Evolutionary conservation across 2,113 vertebrate species (phyloP), one percentile per base, ranked within the genome.

Genomic region (Callionymus lyra): DNA sequence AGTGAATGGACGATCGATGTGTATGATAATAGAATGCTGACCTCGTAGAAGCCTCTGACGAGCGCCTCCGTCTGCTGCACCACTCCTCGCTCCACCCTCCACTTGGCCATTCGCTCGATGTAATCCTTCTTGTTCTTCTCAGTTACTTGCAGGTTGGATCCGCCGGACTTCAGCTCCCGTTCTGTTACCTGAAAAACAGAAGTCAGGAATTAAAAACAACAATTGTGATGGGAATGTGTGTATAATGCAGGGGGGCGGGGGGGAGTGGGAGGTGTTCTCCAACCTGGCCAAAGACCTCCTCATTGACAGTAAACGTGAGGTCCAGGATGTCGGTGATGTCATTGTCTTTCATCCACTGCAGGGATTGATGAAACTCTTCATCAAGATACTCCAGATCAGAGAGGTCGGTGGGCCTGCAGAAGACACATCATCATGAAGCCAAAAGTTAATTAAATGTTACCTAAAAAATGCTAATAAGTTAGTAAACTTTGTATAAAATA

Each of bases 81-180:
- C 50, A 94, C 91, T 4, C 92, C 92, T 31, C 92, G 81, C 76
- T 95, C 92, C 67, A 93, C 90, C 68, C 92, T 80, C 95, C 95
- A 99, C 69, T 92, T 93, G 15, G 95, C 90, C 93, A 99, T 96
- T n/a, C 90, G 86, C 74, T 99, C 95, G 0, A 98, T 97, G 53
- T 99, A 99, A 39, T 99, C 94, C 55, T 99, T 99, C 76, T 98
- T 99, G 74, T 99, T 99, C 80, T 97, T 99, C 74, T 99, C 94
- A 0, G 93, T 94, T 68, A 99, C 95, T 21, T 92, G 91, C n/a
- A 90, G 86, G 59, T 97, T 91, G 64, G 92, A 86, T 1, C 94
- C 95, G 1, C 93, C 93, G 0, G 95, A 94, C 72, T 95, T 98
- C 32, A 99, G 44, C 77, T 99, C 95, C 51, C 95, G 86, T 66